Conservation (phyloP, 2,888 invertebrate species). For the Fissipunctia ypsillon region DNA sequence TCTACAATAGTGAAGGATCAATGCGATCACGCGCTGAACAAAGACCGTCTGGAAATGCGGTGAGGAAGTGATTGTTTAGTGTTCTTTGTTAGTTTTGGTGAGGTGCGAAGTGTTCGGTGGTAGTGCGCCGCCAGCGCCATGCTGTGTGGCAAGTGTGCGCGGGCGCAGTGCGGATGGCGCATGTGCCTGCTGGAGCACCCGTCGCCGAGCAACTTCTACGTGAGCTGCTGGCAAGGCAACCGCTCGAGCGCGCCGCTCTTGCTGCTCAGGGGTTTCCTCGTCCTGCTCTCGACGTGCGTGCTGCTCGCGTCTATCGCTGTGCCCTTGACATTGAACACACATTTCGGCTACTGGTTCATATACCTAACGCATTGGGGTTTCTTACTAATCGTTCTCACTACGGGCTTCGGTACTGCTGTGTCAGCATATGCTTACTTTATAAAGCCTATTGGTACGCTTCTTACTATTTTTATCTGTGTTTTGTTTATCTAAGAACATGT, state of each 20-base stretch:
- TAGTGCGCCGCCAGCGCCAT: conserved; percentile 60
- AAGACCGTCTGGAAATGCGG: conserved; percentile 62
- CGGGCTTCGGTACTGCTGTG: conserved; percentile 77
- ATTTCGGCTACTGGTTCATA: conserved; percentile 84
- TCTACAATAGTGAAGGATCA: conserved; percentile 48
- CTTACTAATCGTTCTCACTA: conserved; percentile 76
- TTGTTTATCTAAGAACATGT: conserved; percentile 37
- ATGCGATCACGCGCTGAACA: conserved; percentile 50
- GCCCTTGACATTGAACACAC: conserved; percentile 72
- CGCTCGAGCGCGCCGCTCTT: conserved; percentile 77
- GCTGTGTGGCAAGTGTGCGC: conserved; percentile 69
- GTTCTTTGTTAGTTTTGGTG: conserved; percentile 44
- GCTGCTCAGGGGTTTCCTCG: conserved; percentile 74
- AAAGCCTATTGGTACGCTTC: conserved; percentile 78
- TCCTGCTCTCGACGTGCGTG: conserved; percentile 77
- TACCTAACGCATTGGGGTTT: conserved; percentile 88
- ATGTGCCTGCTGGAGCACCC: conserved; percentile 77
- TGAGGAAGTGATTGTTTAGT: conserved; percentile 59
- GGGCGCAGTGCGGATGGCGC: conserved; percentile 75
- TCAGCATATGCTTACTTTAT: conserved; percentile 78
- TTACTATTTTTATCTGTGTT: conserved; percentile 52
- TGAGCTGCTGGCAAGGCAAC: conserved; percentile 82
- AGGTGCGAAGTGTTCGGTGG: conserved; percentile 30
- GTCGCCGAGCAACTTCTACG: conserved; percentile 80
- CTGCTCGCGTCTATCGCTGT: conserved; percentile 71